A percentile compares a stretch with the other conserved stretches of the same genome.
Conservation (phyloP, 2,888 invertebrate species). For the Lasioglossum morio region DNA sequence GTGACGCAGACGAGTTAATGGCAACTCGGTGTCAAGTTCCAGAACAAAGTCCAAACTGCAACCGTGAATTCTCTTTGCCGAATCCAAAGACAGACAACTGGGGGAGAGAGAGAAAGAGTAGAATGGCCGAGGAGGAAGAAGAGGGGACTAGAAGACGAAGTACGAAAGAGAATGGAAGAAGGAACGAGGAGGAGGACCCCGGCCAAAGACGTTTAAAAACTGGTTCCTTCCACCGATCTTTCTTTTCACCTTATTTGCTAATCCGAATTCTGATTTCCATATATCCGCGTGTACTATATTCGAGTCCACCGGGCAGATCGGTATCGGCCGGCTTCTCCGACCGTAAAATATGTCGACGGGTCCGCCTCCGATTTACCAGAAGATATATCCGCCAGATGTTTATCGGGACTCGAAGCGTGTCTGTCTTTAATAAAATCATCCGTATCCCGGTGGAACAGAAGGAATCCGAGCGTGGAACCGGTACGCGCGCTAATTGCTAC, state of each 20-base stretch:
- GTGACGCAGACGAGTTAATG: constrained; percentile 13
- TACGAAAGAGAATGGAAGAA: constrained; percentile 55
- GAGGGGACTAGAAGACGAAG: constrained; percentile 51
- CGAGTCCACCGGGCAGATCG: constrained; percentile 34
- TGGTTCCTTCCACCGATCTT: constrained; percentile 74
- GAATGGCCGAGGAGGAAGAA: background rate
- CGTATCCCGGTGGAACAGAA: background rate
- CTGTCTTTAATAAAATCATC: constrained; percentile 44
- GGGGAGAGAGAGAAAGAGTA: background rate
- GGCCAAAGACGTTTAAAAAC: constrained; percentile 73
- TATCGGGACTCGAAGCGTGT: constrained; percentile 20
- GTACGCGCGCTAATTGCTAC: background rate
- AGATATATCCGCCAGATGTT: constrained; percentile 50
- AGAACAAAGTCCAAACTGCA: constrained; percentile 56
- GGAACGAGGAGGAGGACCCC: constrained; percentile 43
- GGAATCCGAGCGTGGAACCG: background rate
- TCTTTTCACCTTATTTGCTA: constrained; percentile 69
- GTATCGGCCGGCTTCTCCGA: constrained; percentile 33
- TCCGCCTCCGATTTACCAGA: constrained; percentile 25
- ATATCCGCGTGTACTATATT: constrained; percentile 55
- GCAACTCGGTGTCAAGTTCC: constrained; percentile 18
- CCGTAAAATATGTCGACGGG: constrained; percentile 51
- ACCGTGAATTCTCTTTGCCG: constrained; percentile 52
- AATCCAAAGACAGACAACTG: constrained; percentile 49
- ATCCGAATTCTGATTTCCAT: constrained; percentile 69